A percentile compares a stretch with the other conserved stretches of the same genome.
Conservation (phyloP, 1,140 invertebrate species). For the Episyrphus balteatus region DNA sequence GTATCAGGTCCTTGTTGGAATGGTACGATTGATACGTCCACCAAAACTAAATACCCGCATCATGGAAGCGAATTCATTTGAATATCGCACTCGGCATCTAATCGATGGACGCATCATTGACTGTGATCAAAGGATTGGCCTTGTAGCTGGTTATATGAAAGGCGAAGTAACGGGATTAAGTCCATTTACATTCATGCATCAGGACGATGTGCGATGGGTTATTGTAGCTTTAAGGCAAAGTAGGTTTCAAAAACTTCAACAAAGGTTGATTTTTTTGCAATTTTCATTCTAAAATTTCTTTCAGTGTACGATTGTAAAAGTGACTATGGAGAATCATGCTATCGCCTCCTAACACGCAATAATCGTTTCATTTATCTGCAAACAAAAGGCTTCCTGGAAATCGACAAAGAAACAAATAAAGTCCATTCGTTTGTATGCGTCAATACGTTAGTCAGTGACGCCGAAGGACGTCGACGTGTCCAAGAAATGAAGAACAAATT, state of each 20-base stretch:
- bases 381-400: constrained; percentile 66
- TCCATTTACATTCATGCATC: constrained; percentile 77
- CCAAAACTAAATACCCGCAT: constrained; percentile 55
- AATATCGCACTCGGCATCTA: constrained; percentile 74
- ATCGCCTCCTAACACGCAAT: constrained; percentile 64
- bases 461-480: constrained; percentile 55
- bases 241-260: constrained; percentile 41
- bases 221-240: constrained; percentile 73
- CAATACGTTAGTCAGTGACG: constrained; percentile 63
- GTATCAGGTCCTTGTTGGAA: constrained; percentile 52
- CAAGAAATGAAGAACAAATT: constrained; percentile 61
- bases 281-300: constrained; percentile 12
- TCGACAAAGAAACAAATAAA: constrained; percentile 54
- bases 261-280: neutral
- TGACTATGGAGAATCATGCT: constrained; percentile 65
- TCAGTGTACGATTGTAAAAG: constrained; percentile 71
- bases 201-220: constrained; percentile 72
- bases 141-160: constrained; percentile 73
- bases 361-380: constrained; percentile 69
- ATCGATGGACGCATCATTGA: constrained; percentile 74
- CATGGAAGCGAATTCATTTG: constrained; percentile 64
- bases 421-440: constrained; percentile 74
- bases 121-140: constrained; percentile 73
- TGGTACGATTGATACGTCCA: constrained; percentile 52
- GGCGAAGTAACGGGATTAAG: constrained; percentile 69